These are phyloP conservation scores for Crossaster papposus DNA, from an alignment of 53 echinoderm and acorn worm genomes.

Conservation along the genomic window DNA sequence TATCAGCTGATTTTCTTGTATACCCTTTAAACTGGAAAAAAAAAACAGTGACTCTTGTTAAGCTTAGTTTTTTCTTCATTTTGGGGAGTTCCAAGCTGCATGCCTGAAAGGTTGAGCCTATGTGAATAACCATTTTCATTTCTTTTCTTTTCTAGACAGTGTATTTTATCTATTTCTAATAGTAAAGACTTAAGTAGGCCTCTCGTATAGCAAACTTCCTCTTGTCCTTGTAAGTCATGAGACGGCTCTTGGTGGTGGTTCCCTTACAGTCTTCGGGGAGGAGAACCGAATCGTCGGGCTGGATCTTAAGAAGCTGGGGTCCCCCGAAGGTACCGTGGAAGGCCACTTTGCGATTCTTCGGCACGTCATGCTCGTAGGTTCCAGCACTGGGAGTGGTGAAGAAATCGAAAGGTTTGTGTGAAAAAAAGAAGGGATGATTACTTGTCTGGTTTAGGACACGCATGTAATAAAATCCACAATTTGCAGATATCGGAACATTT, in stretches of 20 bases:
- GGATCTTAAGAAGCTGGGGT: slow-evolving; percentile 93
- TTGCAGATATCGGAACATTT: no score
- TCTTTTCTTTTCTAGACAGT: neutral
- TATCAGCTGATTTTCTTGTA: no score
- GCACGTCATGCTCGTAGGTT: slow-evolving; percentile 92
- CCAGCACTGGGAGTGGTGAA: slow-evolving; percentile 72
- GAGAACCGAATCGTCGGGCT: slow-evolving; percentile 81
- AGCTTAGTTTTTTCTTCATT: no score
- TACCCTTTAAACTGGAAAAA: no score
- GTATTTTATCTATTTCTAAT: slow-evolving; percentile 44
- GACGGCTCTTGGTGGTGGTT: slow-evolving; percentile 90
- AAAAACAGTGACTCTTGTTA: no score
- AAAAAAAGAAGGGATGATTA: no score
- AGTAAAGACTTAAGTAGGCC: slow-evolving; percentile 93
- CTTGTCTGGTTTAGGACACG: no score
- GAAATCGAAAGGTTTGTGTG: neutral
- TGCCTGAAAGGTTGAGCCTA: no score
- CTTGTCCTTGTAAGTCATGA: slow-evolving; percentile 96
- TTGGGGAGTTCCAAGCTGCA: no score
- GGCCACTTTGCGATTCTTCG: slow-evolving; percentile 88
- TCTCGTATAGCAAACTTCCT: slow-evolving; percentile 97
- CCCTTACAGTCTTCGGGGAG: slow-evolving; percentile 95
- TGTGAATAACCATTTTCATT: neutral
- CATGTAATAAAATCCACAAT: no score
- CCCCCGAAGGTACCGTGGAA: slow-evolving; percentile 98